Base-by-base conservation (phyloP, 2,113 vertebrate species). In the Pluvianellus socialis region DNA sequence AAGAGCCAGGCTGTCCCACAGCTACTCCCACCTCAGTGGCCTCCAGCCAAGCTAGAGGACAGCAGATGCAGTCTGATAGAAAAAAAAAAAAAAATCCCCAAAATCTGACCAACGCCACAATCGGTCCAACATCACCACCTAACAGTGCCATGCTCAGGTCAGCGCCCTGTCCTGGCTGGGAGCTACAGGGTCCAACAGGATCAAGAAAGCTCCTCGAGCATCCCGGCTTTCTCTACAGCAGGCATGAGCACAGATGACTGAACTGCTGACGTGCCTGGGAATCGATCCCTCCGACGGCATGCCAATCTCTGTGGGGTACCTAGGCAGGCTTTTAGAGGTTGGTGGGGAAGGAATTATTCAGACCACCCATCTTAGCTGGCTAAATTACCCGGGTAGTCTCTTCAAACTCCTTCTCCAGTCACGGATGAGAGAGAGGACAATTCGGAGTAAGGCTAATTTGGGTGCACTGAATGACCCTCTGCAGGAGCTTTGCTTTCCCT, bases 311-410 rank as follows among this genome's bases (percentile, higher is more conserved):
- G 80, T 89, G 92, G 95, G 96, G 84, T 91, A 95, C 95, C 95
- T 84, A 97, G 77, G 81, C 81, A 90, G 77, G 53, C 89, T 89
- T 95, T 87, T 53, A 91, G 89, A 82, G 66, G 62, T 53, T 94
- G 77, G 62, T 90, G 74, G 62, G 84, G 95, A 95, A 83, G 79
- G 92, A 90, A 96, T 96, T 96, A 90, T 82, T 85, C 81, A 95
- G 96, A 97, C 96, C 96, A 96, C 96, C 94, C 96, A 96, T 94
- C 93, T 93, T 68, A 90, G 87, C 94, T 92, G 87, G 85, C 94
- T 97, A 90, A 94, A 95, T 97, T 92, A 94, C 85, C 53, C 53
- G 3, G 33, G 53, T 53, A 95, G 94, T 81, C 77, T 96, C 96
- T 92, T 85, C 92, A 82, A 82, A 90, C 93, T 93, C 74, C 90